Base-by-base conservation (phyloP, 2,888 invertebrate species). In the Oithona nana region DNA sequence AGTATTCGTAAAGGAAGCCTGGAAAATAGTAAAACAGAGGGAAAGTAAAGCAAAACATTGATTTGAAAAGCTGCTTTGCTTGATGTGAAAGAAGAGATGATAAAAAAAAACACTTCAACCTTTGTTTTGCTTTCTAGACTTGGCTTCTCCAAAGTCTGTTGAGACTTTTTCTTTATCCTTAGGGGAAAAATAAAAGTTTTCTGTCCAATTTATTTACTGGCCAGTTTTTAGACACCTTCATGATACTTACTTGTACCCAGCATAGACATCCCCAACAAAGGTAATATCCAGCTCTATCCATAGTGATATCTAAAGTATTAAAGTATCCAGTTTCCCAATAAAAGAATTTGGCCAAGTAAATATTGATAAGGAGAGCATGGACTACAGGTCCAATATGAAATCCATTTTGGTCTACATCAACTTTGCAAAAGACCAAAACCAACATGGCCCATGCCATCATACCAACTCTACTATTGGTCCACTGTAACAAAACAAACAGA, bases 321-420 rank as follows among this genome's bases (percentile, higher is more conserved):
- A 78, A 76, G 69, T 79, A 80, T 1, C 78, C 79, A 4, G 75
- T 71, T 69, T 79, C 79, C 78, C 78, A 79, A 71, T 73, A 75
- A 70, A 75, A 80, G 70, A 79, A 79, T 69, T 79, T 79, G 54
- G 73, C 73, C 61, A 79, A 70, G 69, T 79, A 79, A 22, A 76
- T 66, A 3, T 75, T 70, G 68, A 78, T 77, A 1, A 77, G 69
- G 26, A 63, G 22, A 3, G 65, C 66, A 51, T 62, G 63, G 20
- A 65, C 64, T 1, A 65, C 16, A 28, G 61, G 68, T 1, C 71
- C 72, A 28, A 64, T 64, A 64, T 70, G 70, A 65, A 72, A 69
- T 2, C 72, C 73, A 61, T 70, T 64, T 1, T 66, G 66, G 49
- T 68, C 59, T 52, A 61, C 58, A 3, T 68, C 68, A 28, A 71